Conservation (phyloP, 2,113 vertebrate genomes). For the Peucedramus taeniatus region DNA sequence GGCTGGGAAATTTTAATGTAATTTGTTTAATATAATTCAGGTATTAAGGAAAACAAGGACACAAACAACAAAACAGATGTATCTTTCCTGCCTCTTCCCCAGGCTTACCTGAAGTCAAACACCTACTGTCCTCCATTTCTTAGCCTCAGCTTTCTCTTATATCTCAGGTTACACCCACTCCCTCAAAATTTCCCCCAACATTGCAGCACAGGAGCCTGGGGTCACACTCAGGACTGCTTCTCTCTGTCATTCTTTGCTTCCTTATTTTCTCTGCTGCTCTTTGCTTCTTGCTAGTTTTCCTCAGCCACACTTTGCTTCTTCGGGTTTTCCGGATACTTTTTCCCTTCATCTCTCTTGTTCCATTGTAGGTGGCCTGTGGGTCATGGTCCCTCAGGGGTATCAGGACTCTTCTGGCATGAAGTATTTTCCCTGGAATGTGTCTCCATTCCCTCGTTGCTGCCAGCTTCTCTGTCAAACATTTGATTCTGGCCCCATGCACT, state of each 20-base stretch:
- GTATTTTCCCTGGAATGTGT: background rate
- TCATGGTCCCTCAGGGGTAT: background rate
- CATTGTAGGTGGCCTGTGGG: fast-evolving
- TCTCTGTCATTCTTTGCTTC: background rate
- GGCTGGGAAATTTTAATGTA: background rate
- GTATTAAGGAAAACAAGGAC: background rate
- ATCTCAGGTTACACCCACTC: background rate
- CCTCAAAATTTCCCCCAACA: background rate
- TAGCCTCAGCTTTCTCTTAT: background rate
- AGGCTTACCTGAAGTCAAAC: background rate
- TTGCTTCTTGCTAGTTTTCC: background rate
- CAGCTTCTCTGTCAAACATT: background rate
- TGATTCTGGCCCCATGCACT: fast-evolving
- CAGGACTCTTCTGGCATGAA: background rate
- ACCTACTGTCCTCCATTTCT: background rate
- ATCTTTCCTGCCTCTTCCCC: background rate
- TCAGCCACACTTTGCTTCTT: background rate
- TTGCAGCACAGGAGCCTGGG: background rate
- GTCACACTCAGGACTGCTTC: background rate
- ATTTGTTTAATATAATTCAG: background rate
- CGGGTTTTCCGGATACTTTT: background rate
- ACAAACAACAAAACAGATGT: background rate
- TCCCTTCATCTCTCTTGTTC: background rate
- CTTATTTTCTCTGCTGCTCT: background rate
- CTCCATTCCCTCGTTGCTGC: background rate